phyloP scores from a whole-genome alignment of 2,797 vertebrate genomes.

The Mus minutoides region DNA sequence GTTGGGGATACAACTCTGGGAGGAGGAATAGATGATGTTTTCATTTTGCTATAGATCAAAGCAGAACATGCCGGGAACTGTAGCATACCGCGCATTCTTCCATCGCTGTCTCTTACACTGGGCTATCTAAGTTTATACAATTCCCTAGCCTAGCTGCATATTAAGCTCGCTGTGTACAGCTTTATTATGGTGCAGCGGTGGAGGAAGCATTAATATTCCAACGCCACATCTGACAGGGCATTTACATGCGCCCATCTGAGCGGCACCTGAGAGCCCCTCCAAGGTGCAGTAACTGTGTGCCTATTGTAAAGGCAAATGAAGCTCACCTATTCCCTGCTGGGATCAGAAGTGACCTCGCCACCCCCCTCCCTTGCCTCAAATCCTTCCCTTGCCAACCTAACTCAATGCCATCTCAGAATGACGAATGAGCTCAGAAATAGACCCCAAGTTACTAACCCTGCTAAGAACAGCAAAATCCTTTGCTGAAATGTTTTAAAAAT shows the following conservation, averaged over 20 bases:
- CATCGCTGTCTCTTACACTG: slow-evolving; percentile 86
- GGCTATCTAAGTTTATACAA: slow-evolving; percentile 88
- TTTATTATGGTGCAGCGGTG: slow-evolving; percentile 87
- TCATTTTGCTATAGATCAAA: slow-evolving; percentile 85
- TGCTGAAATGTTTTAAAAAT: slow-evolving; percentile 86
- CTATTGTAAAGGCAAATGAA: slow-evolving; percentile 92
- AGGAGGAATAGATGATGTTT: slow-evolving; percentile 80
- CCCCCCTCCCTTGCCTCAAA: slow-evolving; percentile 85
- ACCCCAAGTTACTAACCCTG: slow-evolving; percentile 90
- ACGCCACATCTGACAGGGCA: slow-evolving; percentile 89
- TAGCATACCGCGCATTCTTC: slow-evolving; percentile 81
- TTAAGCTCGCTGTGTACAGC: slow-evolving; percentile 89
- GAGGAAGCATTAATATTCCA: slow-evolving; percentile 90
- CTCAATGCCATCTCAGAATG: slow-evolving; percentile 91
- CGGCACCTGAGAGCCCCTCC: slow-evolving; percentile 91
- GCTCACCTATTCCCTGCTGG: slow-evolving; percentile 91
- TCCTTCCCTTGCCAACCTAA: slow-evolving; percentile 90
- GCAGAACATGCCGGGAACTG: slow-evolving; percentile 83
- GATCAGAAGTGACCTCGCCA: slow-evolving; percentile 89
- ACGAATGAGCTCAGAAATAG: slow-evolving; percentile 91
- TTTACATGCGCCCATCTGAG: slow-evolving; percentile 92
- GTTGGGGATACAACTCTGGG: slow-evolving; percentile 68
- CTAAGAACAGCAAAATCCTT: slow-evolving; percentile 84
- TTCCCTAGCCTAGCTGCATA: slow-evolving; percentile 88
- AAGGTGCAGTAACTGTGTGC: slow-evolving; percentile 89